Percentiles rank a stretch among this genome's conserved stretches.
phyloP scores from a whole-genome alignment of 2,888 invertebrate species.

The Empis livida region DNA sequence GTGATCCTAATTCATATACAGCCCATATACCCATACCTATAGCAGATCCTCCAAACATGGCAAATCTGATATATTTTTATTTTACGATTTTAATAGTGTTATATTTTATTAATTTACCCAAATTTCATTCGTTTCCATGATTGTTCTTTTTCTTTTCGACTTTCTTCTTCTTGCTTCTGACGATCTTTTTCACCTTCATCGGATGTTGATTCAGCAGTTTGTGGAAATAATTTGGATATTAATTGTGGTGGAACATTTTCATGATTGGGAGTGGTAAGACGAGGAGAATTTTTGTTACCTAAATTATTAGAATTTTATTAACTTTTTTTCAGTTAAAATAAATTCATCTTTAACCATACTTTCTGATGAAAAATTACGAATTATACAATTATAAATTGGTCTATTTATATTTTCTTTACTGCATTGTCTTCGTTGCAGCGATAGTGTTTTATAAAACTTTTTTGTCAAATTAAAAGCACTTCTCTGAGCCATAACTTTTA shows the following conservation, averaged over 20 bases:
- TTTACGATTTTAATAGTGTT: no score
- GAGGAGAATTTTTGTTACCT: not conserved
- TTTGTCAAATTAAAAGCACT: slow-evolving; percentile 8
- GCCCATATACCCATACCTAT: slow-evolving; percentile 45
- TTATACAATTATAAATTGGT: no score
- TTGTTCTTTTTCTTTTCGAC: slow-evolving; percentile 48
- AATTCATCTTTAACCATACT: not conserved
- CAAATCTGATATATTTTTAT: slow-evolving; percentile 34
- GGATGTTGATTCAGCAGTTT: slow-evolving; percentile 37
- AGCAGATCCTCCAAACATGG: slow-evolving; percentile 47
- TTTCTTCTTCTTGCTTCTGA: slow-evolving; percentile 44
- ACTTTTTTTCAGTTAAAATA: not conserved
- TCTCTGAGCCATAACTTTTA: slow-evolving; percentile 11
- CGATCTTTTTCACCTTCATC: slow-evolving; percentile 40
- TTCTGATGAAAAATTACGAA: not conserved
- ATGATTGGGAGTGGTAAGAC: not conserved
- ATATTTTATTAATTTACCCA: slow-evolving; percentile 34
- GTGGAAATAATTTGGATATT: slow-evolving; percentile 46
- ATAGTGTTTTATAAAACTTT: slow-evolving; percentile 4
- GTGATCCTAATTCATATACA: slow-evolving; percentile 61
- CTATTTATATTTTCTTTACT: no score
- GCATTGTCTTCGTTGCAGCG: not conserved
- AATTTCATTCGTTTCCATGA: slow-evolving; percentile 63
- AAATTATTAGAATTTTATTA: not conserved
- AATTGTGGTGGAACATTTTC: slow-evolving; percentile 25